Evolutionary conservation across 1,140 invertebrate genomes (phyloP).

Genomic region (Aphidius ervi): DNA sequence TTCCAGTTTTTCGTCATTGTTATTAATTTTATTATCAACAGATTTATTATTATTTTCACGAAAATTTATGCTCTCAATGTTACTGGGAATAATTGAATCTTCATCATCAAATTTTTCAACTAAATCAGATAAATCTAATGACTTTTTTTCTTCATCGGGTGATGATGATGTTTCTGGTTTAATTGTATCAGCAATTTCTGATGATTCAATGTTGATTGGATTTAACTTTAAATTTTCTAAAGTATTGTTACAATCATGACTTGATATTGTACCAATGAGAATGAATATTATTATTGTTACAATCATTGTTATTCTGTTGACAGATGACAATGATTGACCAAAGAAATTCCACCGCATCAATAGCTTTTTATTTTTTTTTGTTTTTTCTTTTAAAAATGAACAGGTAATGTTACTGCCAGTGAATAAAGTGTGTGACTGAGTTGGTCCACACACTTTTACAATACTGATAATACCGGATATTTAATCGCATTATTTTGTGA

Average conservation of each 20-base stretch:
- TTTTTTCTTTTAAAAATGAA: too few relatives aligned
- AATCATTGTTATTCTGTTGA: too few relatives aligned
- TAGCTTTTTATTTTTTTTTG: too few relatives aligned
- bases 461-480: constrained; percentile 11
- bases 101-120: constrained; percentile 9
- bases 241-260: not conserved
- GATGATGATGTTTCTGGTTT: not conserved
- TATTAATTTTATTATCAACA: constrained; percentile 7
- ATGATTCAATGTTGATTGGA: not conserved
- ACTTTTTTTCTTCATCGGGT: not conserved
- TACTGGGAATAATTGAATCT: not conserved
- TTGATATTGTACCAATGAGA: too few relatives aligned
- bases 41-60: not conserved
- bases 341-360: too few relatives aligned
- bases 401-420: not conserved
- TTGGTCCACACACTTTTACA: not conserved
- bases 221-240: too few relatives aligned
- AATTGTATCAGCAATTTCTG: not conserved
- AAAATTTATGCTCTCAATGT: not conserved
- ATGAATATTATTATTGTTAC: too few relatives aligned
- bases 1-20: not conserved
- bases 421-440: not conserved
- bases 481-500: constrained; percentile 21
- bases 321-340: too few relatives aligned
- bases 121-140: constrained; percentile 26